Conservation (phyloP, 2,113 vertebrate species). For the Anolis sagrei region DNA sequence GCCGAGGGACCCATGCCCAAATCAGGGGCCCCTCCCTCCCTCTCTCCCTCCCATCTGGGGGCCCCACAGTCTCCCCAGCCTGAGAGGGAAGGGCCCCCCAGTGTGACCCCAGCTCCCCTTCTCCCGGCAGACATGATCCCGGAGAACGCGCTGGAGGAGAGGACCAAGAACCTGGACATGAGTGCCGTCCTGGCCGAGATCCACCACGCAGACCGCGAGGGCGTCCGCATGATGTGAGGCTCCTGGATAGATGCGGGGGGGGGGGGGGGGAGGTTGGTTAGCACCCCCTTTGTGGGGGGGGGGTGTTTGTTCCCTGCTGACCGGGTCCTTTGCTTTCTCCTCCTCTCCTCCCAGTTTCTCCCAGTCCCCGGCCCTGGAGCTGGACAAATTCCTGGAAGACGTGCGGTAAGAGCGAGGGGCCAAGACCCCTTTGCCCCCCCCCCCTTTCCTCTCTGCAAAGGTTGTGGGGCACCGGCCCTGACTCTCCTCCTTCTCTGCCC, state of each 20-base stretch:
- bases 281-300: not conserved
- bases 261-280: fast-evolving
- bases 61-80: not conserved
- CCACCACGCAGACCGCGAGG: constrained; percentile 77
- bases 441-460: too few relatives aligned
- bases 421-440: too few relatives aligned
- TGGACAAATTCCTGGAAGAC: constrained; percentile 98
- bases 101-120: not conserved
- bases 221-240: constrained; percentile 93
- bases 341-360: constrained; percentile 82
- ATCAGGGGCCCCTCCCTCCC: too few relatives aligned
- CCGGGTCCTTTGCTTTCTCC: not conserved
- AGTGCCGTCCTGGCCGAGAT: constrained; percentile 92
- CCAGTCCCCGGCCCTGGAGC: constrained; percentile 94
- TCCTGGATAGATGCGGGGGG: not conserved
- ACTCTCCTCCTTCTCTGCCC: not conserved
- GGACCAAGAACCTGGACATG: constrained; percentile 97
- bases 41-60: too few relatives aligned
- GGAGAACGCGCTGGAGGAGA: constrained; percentile 97
- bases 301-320: too few relatives aligned
- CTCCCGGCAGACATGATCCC: constrained; percentile 90
- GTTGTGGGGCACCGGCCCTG: not conserved
- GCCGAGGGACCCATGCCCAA: too few relatives aligned
- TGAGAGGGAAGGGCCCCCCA: too few relatives aligned
- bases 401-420: constrained; percentile 83